Evolutionary conservation across 2,888 invertebrate genomes (phyloP).

Genomic region (Agonum fuliginosum): DNA sequence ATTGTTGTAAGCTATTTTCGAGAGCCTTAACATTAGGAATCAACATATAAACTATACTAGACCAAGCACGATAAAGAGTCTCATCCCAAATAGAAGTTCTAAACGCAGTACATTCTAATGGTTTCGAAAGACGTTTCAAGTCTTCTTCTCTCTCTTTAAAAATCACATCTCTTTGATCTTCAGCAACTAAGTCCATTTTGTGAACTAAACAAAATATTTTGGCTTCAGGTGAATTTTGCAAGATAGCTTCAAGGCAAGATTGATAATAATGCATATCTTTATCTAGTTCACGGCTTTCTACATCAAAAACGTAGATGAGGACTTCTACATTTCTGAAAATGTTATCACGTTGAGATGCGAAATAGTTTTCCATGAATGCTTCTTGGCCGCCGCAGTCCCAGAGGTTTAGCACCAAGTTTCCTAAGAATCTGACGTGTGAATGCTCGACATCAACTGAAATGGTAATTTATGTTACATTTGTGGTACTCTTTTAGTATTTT

Average conservation of each 20-base stretch:
- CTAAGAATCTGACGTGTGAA: constrained; percentile 98
- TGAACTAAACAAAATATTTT: constrained; percentile 98
- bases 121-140: constrained; percentile 90
- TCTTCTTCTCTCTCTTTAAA: constrained; percentile 93
- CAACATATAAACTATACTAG: constrained; percentile 98
- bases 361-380: constrained; percentile 99
- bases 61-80: constrained; percentile 99
- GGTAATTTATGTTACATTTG: constrained; percentile 59
- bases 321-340: constrained; percentile 99
- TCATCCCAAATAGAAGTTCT: constrained; percentile 99
- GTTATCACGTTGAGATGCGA: constrained; percentile 97
- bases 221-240: constrained; percentile 96
- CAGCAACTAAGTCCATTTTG: constrained; percentile 99
- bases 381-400: constrained; percentile 99
- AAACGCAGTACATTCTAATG: constrained; percentile 96
- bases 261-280: constrained; percentile 99
- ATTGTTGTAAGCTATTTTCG: constrained; percentile 94
- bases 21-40: constrained; percentile 98
- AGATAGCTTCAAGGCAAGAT: constrained; percentile 96
- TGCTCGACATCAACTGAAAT: constrained; percentile 98
- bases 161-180: constrained; percentile 94
- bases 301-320: constrained; percentile 99
- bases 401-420: constrained; percentile 96
- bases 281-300: constrained; percentile 97
- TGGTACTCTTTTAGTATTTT: neutral